phyloP scores from a whole-genome alignment of 2,113 vertebrate species.

The Micromys minutus region DNA sequence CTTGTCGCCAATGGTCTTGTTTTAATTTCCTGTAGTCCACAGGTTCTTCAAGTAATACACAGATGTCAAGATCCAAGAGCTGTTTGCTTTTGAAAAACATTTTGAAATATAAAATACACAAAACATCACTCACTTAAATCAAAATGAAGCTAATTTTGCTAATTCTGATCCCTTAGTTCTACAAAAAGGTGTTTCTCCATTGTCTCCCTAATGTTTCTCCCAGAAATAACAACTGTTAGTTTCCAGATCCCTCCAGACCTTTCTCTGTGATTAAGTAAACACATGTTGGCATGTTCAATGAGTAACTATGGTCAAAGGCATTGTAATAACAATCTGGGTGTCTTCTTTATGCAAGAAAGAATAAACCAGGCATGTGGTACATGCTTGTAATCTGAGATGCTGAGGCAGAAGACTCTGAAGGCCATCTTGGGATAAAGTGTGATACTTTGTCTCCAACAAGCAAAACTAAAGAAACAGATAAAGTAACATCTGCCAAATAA shows the following conservation, averaged over 20 bases:
- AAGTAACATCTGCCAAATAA: background rate
- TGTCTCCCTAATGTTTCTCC: background rate
- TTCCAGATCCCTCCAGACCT: background rate
- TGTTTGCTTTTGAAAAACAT: background rate
- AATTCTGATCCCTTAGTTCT: background rate
- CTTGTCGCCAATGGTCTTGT: background rate
- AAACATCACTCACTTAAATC: background rate
- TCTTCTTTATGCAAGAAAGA: background rate
- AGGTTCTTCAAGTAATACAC: background rate
- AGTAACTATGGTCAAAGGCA: background rate
- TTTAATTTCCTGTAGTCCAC: background rate
- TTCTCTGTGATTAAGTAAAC: background rate
- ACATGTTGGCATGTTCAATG: background rate
- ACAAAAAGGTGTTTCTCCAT: background rate
- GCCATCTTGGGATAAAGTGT: background rate
- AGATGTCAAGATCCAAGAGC: background rate
- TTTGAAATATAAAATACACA: background rate
- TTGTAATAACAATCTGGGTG: background rate
- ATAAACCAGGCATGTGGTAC: background rate
- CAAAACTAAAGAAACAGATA: background rate
- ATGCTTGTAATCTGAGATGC: background rate
- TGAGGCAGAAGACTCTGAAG: background rate
- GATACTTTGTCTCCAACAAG: background rate
- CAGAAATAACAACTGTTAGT: background rate
- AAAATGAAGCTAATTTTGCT: background rate